Base-by-base conservation (phyloP, 1,140 invertebrate genomes). In the Brachionus paranguensis region DNA sequence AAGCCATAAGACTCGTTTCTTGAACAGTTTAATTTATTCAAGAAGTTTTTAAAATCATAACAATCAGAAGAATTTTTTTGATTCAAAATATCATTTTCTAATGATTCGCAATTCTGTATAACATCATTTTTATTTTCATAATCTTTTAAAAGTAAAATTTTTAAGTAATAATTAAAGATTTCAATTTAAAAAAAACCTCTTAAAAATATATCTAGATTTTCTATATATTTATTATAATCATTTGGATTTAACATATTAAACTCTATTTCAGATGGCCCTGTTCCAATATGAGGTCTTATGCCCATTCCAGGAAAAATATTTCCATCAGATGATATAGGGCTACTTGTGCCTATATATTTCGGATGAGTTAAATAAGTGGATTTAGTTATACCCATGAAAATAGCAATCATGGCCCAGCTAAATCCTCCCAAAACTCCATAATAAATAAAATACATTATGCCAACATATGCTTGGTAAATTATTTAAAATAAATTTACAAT, bases 211-310 rank as follows among this genome's bases (percentile, higher is more conserved):
- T 76, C 72, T 27, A 76, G 41, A 76, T 47, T 50, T 47, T 76
- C 41, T 14, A 29, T 11, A 50, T 76, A 76, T 76, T 76, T 50
- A 29, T 11, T 47, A n/a, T 47, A 76, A 47, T 50, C 43, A 27
- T 76, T 45, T 3, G 41, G 6, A 27, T 76, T 76, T 10, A 43
- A 47, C 2, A 20, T 14, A 12, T 10, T 47, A 50, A 76, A 76
- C 41, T 76, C 72, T 27, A 76, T 76, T 47, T 47, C 20, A 27
- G 72, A 50, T 8, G 20, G 24, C 12, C 47, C 43, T 27, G 20
- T 33, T 76, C 72, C 72, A 27, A 76, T 47, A 50, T 76, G 72
- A 27, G 45, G 72, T 76, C 72, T 76, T 20, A 76, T 50, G 10
- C 72, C 45, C 72, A 76, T 50, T 1, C 45, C 72, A 11, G 72